Conservation (phyloP, 2,113 vertebrate species). For the Todiramphus chloris region DNA sequence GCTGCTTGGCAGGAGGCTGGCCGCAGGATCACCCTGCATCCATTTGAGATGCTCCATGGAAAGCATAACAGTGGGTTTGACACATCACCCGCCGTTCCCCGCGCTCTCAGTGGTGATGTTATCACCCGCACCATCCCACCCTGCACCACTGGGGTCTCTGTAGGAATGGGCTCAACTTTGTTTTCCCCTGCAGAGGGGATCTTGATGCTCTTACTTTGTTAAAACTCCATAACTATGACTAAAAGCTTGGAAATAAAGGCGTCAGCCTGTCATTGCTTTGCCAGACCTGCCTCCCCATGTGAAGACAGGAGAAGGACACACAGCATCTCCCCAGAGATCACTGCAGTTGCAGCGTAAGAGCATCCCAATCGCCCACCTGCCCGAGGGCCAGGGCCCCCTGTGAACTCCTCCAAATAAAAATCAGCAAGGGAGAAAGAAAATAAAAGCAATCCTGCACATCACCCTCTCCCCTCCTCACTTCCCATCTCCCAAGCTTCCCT, state of each 20-base stretch:
- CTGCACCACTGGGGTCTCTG: background rate
- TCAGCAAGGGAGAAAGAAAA: background rate
- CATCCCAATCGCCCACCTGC: background rate
- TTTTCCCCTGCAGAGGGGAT: background rate
- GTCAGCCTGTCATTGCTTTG: background rate
- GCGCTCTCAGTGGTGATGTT: background rate
- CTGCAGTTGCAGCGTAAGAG: background rate
- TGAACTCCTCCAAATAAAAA: background rate
- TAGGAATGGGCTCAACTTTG: background rate
- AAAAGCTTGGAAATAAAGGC: background rate
- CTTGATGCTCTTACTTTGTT: background rate
- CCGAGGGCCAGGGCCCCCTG: fast-evolving
- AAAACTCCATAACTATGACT: fast-evolving
- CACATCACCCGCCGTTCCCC: fast-evolving
- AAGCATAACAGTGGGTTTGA: background rate
- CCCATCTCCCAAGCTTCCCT: background rate
- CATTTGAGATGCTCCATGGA: fast-evolving
- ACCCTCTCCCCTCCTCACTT: background rate
- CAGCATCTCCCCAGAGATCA: background rate
- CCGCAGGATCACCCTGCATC: background rate
- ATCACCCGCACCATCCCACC: background rate
- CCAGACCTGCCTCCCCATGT: background rate
- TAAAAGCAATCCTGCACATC: background rate
- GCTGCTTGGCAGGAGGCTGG: fast-evolving
- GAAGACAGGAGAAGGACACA: background rate